These are phyloP conservation scores for Lordiphosa mommai DNA, from an alignment of 1,140 invertebrate species.

Conservation along the genomic window DNA sequence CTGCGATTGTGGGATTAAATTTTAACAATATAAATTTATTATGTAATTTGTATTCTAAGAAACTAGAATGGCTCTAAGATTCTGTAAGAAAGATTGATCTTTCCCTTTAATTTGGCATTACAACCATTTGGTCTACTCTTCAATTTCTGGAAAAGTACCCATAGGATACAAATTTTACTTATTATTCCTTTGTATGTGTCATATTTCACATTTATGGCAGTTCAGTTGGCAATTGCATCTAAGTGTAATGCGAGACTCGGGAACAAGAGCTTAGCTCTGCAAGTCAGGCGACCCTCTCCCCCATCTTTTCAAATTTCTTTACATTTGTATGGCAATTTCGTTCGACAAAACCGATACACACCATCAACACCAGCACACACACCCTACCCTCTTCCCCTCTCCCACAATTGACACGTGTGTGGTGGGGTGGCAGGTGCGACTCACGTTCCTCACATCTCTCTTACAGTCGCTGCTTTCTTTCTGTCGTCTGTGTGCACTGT, in stretches of 20 bases:
- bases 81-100: too few species aligned
- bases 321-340: conserved; percentile 20
- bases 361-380: too few species aligned
- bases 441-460: conserved; percentile 34
- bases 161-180: too few species aligned
- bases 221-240: background rate
- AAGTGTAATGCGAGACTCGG: conserved; percentile 4
- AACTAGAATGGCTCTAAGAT: too few species aligned
- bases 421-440: background rate
- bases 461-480: background rate
- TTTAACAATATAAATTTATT: too few species aligned
- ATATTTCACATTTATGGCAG: background rate
- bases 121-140: too few species aligned
- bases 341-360: conserved; percentile 1
- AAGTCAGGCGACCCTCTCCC: background rate
- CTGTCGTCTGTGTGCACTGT: conserved; percentile 37
- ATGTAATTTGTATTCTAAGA: too few species aligned
- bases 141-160: too few species aligned
- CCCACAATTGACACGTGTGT: conserved; percentile 28
- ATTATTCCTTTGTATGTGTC: too few species aligned
- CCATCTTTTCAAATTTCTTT: background rate
- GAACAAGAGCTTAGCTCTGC: background rate
- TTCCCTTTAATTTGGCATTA: too few species aligned
- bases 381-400: background rate
- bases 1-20: too few species aligned